Percentiles rank a stretch among this genome's conserved stretches.
Evolutionary conservation across 2,797 vertebrate genomes (phyloP).

Genomic region (Acrossocheilus wenchowensis): DNA sequence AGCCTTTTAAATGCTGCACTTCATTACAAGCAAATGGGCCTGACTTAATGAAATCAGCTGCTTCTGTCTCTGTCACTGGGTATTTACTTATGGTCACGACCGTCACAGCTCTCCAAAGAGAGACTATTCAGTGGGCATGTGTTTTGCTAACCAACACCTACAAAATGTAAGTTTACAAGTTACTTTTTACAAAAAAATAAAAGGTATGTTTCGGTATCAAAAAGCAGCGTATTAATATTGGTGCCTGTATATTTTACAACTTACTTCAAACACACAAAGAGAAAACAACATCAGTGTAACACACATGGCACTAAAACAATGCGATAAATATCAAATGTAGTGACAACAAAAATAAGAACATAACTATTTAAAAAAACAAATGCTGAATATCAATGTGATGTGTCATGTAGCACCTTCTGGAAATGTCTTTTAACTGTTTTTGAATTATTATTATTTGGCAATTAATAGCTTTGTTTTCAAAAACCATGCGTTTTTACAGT

Average conservation of each 20-base stretch:
- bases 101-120: neutral
- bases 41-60: conserved; percentile 45
- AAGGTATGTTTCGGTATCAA: neutral
- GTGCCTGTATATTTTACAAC: neutral
- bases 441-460: too few species aligned
- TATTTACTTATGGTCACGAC: conserved; percentile 20
- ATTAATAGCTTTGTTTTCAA: neutral
- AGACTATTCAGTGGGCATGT: conserved; percentile 7
- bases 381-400: too few species aligned
- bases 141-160: neutral
- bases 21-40: conserved; percentile 55
- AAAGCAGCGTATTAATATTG: too few species aligned
- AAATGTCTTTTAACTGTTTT: neutral
- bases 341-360: neutral
- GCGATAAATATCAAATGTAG: too few species aligned
- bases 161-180: neutral
- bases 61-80: conserved; percentile 31
- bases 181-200: neutral
- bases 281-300: too few species aligned
- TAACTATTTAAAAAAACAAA: neutral
- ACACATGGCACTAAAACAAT: too few species aligned
- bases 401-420: neutral
- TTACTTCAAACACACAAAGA: too few species aligned
- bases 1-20: conserved; percentile 41
- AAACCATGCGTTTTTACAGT: neutral